Percentiles rank a stretch among this genome's conserved stretches.
Evolutionary conservation across 2,888 invertebrate genomes (phyloP).

Genomic region (Baccha elongata): DNA sequence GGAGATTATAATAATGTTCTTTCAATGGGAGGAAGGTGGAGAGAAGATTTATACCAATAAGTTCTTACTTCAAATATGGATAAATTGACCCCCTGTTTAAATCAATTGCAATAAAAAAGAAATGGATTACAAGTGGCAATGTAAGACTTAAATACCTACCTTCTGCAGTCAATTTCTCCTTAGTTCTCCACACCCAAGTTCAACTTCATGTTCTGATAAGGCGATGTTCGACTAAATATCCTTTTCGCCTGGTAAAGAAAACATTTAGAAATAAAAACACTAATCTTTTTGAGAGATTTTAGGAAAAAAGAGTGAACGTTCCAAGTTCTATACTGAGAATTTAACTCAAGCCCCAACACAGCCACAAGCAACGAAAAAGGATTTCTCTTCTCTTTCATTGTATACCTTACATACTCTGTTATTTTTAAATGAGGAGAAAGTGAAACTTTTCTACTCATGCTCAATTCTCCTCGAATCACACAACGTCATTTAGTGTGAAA

Average conservation of each 20-base stretch:
- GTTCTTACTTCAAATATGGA: no score
- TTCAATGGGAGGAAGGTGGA: no score
- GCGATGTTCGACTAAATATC: slow-evolving; percentile 7
- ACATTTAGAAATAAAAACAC: slow-evolving; percentile 75
- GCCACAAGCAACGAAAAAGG: slow-evolving; percentile 8
- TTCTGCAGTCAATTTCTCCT: slow-evolving; percentile 3
- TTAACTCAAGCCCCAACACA: not conserved
- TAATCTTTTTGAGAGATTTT: slow-evolving; percentile 45
- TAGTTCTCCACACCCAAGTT: not conserved
- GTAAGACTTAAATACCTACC: no score
- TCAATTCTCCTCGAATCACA: slow-evolving; percentile 1
- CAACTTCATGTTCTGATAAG: not conserved
- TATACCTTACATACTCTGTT: not conserved
- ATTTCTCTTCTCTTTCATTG: slow-evolving; percentile 42
- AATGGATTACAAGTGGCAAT: no score
- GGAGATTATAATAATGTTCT: no score
- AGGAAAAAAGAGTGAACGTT: slow-evolving; percentile 59
- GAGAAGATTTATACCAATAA: no score
- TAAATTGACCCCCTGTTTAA: no score
- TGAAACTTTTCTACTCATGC: slow-evolving; percentile 45
- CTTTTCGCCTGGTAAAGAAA: slow-evolving; percentile 73
- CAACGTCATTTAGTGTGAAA: slow-evolving; percentile 4
- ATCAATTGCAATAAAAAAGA: no score
- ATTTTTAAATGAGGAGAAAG: slow-evolving; percentile 28
- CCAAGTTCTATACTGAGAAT: not conserved